These are phyloP conservation scores for Otis tarda DNA, from an alignment of 2,113 vertebrate species.

Conservation along the genomic window DNA sequence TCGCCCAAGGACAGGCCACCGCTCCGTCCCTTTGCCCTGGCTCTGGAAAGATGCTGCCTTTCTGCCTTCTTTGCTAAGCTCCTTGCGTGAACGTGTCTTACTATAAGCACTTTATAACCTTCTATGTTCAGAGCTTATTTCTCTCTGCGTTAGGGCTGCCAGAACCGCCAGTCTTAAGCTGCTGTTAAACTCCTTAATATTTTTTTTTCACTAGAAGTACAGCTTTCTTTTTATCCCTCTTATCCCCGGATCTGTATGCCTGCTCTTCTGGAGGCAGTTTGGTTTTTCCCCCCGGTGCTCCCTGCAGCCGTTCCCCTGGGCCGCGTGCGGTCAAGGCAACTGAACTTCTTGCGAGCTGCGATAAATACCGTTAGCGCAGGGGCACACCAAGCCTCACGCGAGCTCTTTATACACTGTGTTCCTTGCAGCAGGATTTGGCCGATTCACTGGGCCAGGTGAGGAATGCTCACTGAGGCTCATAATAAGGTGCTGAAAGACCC, in stretches of 20 bases:
- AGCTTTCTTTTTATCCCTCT: constrained; percentile 17
- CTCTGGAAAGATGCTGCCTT: neutral
- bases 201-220: neutral
- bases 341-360: neutral
- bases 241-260: neutral
- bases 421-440: neutral
- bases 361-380: neutral
- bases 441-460: neutral
- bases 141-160: neutral
- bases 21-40: neutral
- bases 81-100: neutral
- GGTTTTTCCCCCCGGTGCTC: neutral
- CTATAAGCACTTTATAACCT: constrained; percentile 36
- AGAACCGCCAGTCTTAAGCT: constrained; percentile 2
- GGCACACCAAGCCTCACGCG: neutral
- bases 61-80: neutral
- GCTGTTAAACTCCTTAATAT: neutral
- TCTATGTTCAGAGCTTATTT: constrained; percentile 38
- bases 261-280: neutral
- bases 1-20: neutral
- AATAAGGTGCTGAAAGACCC: neutral
- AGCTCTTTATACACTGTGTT: neutral
- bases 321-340: neutral
- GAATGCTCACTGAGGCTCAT: neutral
- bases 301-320: rapidly evolving